A percentile compares a stretch with the other conserved stretches of the same genome.
These are phyloP conservation scores for Bradypodion ventrale DNA, from an alignment of 2,797 vertebrate species.

Conservation along the genomic window DNA sequence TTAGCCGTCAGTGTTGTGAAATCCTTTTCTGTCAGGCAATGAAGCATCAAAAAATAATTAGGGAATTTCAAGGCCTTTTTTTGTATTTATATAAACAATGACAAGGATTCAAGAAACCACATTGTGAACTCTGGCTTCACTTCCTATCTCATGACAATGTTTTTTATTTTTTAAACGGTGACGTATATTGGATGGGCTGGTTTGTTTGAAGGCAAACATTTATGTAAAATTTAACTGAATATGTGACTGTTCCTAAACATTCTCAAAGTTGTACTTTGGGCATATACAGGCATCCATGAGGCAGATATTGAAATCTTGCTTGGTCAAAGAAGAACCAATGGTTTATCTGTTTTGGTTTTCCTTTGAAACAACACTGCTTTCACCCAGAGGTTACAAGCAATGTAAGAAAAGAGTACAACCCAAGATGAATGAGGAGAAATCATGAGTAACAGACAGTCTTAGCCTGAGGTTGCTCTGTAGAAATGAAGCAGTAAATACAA, in stretches of 20 bases:
- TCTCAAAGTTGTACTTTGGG: background rate
- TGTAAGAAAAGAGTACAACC: background rate
- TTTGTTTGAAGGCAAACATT: background rate
- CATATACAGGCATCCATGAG: too few relatives aligned
- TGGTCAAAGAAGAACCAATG: background rate
- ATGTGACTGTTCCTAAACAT: too few relatives aligned
- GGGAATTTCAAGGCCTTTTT: background rate
- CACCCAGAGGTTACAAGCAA: background rate
- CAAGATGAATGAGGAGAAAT: background rate
- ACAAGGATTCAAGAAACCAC: background rate
- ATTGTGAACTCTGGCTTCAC: background rate
- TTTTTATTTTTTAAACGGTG: background rate
- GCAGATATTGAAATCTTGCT: background rate
- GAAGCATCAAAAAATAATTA: background rate
- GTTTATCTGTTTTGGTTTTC: background rate
- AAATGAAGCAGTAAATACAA: background rate
- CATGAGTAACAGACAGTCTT: background rate
- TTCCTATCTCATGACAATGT: background rate
- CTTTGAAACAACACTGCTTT: background rate
- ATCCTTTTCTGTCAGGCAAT: background rate
- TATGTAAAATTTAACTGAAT: background rate
- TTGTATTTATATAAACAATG: background rate
- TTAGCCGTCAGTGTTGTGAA: conserved; percentile 27
- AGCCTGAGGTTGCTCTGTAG: background rate
- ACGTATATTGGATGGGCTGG: background rate